Evolutionary conservation across 2,113 vertebrate species (phyloP).

Genomic region (Oncorhynchus clarkii): DNA sequence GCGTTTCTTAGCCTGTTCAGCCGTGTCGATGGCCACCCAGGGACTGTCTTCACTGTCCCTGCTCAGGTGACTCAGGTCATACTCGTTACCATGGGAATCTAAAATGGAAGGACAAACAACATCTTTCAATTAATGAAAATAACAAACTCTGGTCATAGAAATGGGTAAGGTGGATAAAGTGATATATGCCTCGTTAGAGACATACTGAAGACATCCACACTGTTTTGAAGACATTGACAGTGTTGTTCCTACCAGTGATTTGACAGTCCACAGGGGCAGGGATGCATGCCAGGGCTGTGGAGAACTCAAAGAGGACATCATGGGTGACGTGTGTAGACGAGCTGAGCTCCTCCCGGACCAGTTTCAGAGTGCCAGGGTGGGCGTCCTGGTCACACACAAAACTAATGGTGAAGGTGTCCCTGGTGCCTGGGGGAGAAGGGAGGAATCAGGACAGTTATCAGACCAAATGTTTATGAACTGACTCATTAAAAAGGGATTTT

Average conservation of each 20-base stretch:
- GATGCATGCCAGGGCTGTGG: conserved; percentile 84
- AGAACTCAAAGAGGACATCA: conserved; percentile 85
- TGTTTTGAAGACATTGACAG: too few species aligned
- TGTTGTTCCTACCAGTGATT: conserved; percentile 74
- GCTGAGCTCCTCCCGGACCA: conserved; percentile 81
- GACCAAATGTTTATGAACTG: too few species aligned
- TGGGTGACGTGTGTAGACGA: conserved; percentile 58
- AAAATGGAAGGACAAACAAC: neutral
- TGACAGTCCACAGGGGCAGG: conserved; percentile 88
- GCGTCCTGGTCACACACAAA: conserved; percentile 82
- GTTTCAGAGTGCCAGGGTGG: conserved; percentile 68
- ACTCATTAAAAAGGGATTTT: too few species aligned
- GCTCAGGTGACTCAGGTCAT: conserved; percentile 87
- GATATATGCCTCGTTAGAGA: too few species aligned
- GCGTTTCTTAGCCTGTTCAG: conserved; percentile 60
- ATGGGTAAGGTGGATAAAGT: too few species aligned
- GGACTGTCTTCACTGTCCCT: conserved; percentile 67
- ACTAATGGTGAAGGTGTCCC: conserved; percentile 80
- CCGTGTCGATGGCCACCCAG: conserved; percentile 84
- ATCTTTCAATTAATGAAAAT: neutral
- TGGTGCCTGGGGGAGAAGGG: conserved; percentile 62
- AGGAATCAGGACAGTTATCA: too few species aligned
- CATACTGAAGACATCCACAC: too few species aligned
- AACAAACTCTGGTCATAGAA: too few species aligned
- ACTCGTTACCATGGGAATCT: conserved; percentile 88